Conservation (phyloP, 2,888 invertebrate species). For the Julus scandinavius region DNA sequence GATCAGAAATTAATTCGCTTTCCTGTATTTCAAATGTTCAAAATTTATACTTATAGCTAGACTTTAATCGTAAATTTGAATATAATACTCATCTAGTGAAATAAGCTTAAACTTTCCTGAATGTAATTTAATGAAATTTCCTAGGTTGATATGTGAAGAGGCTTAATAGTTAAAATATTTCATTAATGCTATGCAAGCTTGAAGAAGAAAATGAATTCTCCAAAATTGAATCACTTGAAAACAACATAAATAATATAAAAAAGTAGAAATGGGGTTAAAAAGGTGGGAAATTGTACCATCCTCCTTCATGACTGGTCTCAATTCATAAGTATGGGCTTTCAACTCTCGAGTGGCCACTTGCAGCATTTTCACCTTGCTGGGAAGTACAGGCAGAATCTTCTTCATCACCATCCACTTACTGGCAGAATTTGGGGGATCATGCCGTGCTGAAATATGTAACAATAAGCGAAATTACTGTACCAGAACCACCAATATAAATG, state of each 20-base stretch:
- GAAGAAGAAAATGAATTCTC: not conserved
- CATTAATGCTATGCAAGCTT: too few species aligned
- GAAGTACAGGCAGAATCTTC: conserved; percentile 57
- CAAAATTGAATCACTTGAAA: not conserved
- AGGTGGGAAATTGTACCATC: conserved; percentile 50
- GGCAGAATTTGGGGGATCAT: conserved; percentile 48
- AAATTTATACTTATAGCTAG: too few species aligned
- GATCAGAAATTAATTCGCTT: too few species aligned
- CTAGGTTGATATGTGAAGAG: too few species aligned
- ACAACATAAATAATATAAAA: not conserved
- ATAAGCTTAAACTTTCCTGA: too few species aligned
- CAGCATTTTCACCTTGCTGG: conserved; percentile 56
- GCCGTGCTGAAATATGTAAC: conserved; percentile 48
- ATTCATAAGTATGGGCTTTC: conserved; percentile 47
- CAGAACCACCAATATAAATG: not conserved
- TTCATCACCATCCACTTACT: conserved; percentile 56
- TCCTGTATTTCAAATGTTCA: too few species aligned
- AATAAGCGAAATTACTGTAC: not conserved
- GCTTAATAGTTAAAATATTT: too few species aligned
- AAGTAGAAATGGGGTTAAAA: not conserved
- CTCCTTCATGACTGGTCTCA: conserved; percentile 48
- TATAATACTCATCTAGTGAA: too few species aligned
- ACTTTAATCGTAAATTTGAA: too few species aligned
- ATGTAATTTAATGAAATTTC: too few species aligned
- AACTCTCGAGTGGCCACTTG: conserved; percentile 52